Evolutionary conservation across 1,140 invertebrate species (phyloP).

Genomic region (Maconellicoccus hirsutus): DNA sequence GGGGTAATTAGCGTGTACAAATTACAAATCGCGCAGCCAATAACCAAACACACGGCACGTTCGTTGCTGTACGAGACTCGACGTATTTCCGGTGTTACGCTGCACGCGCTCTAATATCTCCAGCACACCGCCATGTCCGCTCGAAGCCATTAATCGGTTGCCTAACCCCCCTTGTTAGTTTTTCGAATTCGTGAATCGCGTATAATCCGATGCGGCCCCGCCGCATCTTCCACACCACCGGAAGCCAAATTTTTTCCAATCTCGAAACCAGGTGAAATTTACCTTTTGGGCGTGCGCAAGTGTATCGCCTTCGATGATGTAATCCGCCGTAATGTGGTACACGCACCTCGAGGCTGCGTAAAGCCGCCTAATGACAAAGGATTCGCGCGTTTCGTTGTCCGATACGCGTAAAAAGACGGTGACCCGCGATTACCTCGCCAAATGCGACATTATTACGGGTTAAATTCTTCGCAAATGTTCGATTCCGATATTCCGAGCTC

Average conservation of each 20-base stretch:
- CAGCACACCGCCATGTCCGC: background rate
- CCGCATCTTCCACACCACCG: too few relatives aligned
- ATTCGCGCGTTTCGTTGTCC: too few relatives aligned
- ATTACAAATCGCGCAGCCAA: background rate
- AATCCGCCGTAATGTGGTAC: too few relatives aligned
- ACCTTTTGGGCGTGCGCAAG: background rate
- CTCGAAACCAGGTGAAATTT: background rate
- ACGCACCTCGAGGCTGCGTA: too few relatives aligned
- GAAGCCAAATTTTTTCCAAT: background rate
- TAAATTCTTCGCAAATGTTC: too few relatives aligned
- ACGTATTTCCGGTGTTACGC: background rate
- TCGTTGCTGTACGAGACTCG: background rate
- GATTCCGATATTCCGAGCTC: too few relatives aligned
- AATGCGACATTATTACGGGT: too few relatives aligned
- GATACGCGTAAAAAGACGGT: too few relatives aligned
- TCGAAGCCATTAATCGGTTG: background rate
- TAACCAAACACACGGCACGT: background rate
- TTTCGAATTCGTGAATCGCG: background rate
- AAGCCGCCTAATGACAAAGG: too few relatives aligned
- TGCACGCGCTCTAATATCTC: background rate
- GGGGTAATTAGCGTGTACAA: too few relatives aligned
- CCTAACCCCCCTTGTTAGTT: background rate
- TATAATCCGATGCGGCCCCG: background rate
- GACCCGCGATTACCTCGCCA: too few relatives aligned
- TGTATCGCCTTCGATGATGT: too few relatives aligned